Evolutionary conservation across 2,888 invertebrate genomes (phyloP).

Genomic region (Andrena praecox): DNA sequence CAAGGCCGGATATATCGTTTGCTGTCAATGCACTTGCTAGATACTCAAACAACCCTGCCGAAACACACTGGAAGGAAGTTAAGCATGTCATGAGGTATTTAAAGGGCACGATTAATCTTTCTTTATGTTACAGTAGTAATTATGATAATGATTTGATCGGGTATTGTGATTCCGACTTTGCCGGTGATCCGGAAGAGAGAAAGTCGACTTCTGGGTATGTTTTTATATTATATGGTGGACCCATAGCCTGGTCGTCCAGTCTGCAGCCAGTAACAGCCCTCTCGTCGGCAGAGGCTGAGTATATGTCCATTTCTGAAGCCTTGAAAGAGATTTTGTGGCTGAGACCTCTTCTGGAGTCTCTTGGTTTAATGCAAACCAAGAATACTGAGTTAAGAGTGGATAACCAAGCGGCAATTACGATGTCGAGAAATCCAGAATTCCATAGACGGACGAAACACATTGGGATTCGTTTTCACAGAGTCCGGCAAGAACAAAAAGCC

Average conservation of each 20-base stretch:
- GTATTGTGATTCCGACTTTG: neutral
- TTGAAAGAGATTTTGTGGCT: constrained; percentile 22
- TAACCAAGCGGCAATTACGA: neutral
- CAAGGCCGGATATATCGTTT: constrained; percentile 23
- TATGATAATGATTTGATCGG: neutral
- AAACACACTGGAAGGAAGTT: constrained; percentile 27
- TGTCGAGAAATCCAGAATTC: neutral
- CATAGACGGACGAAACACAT: constrained; percentile 28
- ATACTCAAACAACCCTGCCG: constrained; percentile 14
- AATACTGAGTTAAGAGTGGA: neutral
- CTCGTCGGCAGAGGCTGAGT: constrained; percentile 25
- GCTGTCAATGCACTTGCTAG: constrained; percentile 9
- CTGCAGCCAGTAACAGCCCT: constrained; percentile 18
- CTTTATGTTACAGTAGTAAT: neutral
- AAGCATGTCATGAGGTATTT: constrained; percentile 29
- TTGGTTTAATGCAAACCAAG: constrained; percentile 9
- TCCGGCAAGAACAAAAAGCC: constrained; percentile 17
- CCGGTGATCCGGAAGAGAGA: constrained; percentile 1
- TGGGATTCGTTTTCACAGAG: constrained; percentile 14
- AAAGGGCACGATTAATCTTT: constrained; percentile 2
- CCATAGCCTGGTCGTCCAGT: constrained; percentile 12
- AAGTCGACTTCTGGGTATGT: constrained; percentile 29
- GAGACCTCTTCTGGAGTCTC: neutral
- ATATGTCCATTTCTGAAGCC: constrained; percentile 23
- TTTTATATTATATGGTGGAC: constrained; percentile 9